Evolutionary conservation across 2,113 vertebrate species (phyloP), one percentile per base, ranked within the genome.

Genomic region (Hystrix brachyura): DNA sequence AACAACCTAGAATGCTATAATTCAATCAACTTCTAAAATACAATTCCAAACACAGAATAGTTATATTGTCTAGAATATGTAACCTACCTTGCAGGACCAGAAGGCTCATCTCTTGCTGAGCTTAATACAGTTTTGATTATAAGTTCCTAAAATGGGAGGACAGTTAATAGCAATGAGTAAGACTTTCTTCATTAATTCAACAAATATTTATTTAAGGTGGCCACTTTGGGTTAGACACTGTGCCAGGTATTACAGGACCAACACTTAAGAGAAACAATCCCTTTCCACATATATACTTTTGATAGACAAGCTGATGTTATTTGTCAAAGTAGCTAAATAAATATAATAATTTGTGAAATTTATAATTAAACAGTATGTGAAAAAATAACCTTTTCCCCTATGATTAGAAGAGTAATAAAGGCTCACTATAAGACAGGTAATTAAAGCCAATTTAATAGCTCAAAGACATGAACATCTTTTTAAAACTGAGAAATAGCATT

Each of bases 101-200:
- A 99, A 7, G 99, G 99, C 53, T 99, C 99, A 69, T 99, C 99
- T 98, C 98, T 99, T 96, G 99, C 99, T 15, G 99, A 99, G 80
- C 98, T 99, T 98, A 99, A 98, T 90, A 99, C 99, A 90, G 99
- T 99, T 99, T 99, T 99, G 95, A 99, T 99, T 95, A 99, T 99
- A 95, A 99, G 99, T 95, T 99, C 99, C 99, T 99, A 97, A 97
- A 99, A 98, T 17, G 72, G 97, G 34, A 64, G 97, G 97, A 98
- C 34, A 86, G 48, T 94, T 46, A 97, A 79, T 55, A 55, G 78
- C 57, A 96, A 94, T 65, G 23, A 89, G 29, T 86, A 96, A 72
- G 34, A 95, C 80, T 90, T 94, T 74, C 89, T 43, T 89, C 15
- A 78, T 60, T 94, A 71, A 81, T 43, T 96, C 51, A 90, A 89